phyloP scores from a whole-genome alignment of 2,797 vertebrate genomes.

The Thalassophryne amazonica region DNA sequence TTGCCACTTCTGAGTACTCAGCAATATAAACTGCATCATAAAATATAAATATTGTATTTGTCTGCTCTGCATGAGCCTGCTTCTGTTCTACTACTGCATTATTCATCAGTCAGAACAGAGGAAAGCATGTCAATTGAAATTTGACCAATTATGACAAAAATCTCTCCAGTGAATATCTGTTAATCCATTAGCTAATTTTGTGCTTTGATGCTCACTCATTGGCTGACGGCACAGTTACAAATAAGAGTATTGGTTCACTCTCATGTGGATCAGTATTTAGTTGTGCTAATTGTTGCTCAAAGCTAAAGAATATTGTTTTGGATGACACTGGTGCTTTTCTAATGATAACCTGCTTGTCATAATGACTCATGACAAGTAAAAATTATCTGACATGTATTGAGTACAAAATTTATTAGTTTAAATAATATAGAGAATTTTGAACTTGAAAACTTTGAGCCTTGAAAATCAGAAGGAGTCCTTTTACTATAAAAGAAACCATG shows the following conservation, averaged over 20 bases:
- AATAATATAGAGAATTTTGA: too few species aligned
- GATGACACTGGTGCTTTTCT: neutral
- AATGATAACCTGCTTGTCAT: neutral
- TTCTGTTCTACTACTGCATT: slow-evolving; percentile 51
- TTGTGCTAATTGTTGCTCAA: slow-evolving; percentile 7
- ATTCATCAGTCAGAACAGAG: slow-evolving; percentile 50
- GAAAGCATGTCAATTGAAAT: slow-evolving; percentile 49
- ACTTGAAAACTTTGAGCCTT: too few species aligned
- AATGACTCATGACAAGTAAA: neutral
- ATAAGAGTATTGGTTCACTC: neutral
- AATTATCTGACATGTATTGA: too few species aligned
- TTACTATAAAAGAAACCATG: too few species aligned
- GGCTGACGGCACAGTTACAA: slow-evolving; percentile 12
- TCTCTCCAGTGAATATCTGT: slow-evolving; percentile 27
- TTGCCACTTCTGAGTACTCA: slow-evolving; percentile 19
- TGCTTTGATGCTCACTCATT: slow-evolving; percentile 30
- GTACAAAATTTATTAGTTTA: too few species aligned
- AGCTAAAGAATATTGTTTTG: slow-evolving; percentile 2
- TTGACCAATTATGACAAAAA: slow-evolving; percentile 43
- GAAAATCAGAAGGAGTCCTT: too few species aligned
- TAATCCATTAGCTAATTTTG: slow-evolving; percentile 27
- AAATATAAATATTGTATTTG: slow-evolving; percentile 52
- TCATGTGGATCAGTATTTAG: slow-evolving; percentile 12
- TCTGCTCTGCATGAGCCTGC: slow-evolving; percentile 28
- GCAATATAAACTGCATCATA: slow-evolving; percentile 47